A percentile compares a stretch with the other conserved stretches of the same genome.
phyloP scores from a whole-genome alignment of 2,113 vertebrate species.

The Corythornis vintsioides region DNA sequence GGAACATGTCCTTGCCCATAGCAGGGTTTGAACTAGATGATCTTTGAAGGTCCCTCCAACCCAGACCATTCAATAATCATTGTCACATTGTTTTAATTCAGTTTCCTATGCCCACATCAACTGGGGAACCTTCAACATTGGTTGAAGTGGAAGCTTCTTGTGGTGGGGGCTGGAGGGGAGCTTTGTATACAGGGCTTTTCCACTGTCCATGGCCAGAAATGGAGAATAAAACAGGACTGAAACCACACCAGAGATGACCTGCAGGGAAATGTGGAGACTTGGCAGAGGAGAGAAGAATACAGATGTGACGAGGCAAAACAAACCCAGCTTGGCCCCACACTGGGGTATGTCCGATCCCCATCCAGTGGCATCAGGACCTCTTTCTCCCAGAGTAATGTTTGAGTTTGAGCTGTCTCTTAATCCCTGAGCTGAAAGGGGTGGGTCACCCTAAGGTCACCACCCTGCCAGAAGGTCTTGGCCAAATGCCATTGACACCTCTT shows the following conservation, averaged over 20 bases:
- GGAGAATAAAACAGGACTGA: not conserved
- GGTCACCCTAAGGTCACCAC: not conserved
- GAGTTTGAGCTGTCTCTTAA: not conserved
- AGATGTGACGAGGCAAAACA: not conserved
- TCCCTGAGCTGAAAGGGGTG: not conserved
- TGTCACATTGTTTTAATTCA: not conserved
- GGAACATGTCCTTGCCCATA: not conserved
- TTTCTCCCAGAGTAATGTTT: not conserved
- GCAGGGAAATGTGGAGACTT: not conserved
- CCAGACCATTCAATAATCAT: not conserved
- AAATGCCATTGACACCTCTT: fast-evolving
- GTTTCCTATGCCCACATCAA: not conserved
- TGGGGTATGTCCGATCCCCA: not conserved
- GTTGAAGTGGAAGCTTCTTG: not conserved
- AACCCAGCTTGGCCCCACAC: not conserved
- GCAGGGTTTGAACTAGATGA: fast-evolving
- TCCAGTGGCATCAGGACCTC: not conserved
- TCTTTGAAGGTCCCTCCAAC: not conserved
- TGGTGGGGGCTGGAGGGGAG: not conserved
- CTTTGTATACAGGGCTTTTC: not conserved
- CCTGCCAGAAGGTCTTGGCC: not conserved
- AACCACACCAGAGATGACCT: not conserved
- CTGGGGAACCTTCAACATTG: not conserved
- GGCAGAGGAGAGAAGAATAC: not conserved
- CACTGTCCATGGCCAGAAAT: not conserved